Evolutionary conservation across 92 coral and sea anemone genomes (phyloP).

Genomic region (Palythoa heliodiscus): DNA sequence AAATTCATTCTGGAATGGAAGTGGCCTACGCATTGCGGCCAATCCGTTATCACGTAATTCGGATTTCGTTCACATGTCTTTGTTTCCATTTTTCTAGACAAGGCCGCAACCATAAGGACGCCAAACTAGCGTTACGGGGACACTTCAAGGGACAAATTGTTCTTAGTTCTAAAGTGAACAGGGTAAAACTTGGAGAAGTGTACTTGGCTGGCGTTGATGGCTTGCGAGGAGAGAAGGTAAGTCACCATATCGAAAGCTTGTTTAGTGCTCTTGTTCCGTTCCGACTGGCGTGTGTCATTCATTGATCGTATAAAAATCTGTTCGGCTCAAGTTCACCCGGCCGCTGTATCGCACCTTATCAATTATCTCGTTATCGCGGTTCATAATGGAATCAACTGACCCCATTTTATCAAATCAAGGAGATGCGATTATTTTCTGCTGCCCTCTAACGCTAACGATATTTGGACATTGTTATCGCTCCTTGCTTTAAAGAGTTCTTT

Average conservation of each 20-base stretch:
- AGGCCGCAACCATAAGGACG: slow-evolving; percentile 22
- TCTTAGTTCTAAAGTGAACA: slow-evolving; percentile 28
- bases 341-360: slow-evolving; percentile 14
- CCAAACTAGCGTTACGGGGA: slow-evolving; percentile 29
- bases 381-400: slow-evolving; percentile 27
- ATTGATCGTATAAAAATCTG: slow-evolving; percentile 19
- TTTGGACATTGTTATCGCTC: slow-evolving; percentile 18
- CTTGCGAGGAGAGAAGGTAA: slow-evolving; percentile 32
- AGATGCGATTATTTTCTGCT: slow-evolving; percentile 12
- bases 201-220: slow-evolving; percentile 38
- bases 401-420: slow-evolving; percentile 21
- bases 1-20: slow-evolving; percentile 11
- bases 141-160: slow-evolving; percentile 32
- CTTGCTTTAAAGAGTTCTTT: slow-evolving; percentile 40
- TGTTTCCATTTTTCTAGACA: slow-evolving; percentile 25
- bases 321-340: slow-evolving; percentile 14
- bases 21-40: slow-evolving; percentile 11
- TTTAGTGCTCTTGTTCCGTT: neutral
- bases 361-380: slow-evolving; percentile 43
- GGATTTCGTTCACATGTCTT: slow-evolving; percentile 17
- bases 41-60: slow-evolving; percentile 46
- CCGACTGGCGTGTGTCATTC: slow-evolving; percentile 34
- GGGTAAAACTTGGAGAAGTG: slow-evolving; percentile 39
- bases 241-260: slow-evolving; percentile 12
- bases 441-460: slow-evolving; percentile 3